Evolutionary conservation across 2,113 vertebrate genomes (phyloP).

Genomic region (Coturnix japonica): DNA sequence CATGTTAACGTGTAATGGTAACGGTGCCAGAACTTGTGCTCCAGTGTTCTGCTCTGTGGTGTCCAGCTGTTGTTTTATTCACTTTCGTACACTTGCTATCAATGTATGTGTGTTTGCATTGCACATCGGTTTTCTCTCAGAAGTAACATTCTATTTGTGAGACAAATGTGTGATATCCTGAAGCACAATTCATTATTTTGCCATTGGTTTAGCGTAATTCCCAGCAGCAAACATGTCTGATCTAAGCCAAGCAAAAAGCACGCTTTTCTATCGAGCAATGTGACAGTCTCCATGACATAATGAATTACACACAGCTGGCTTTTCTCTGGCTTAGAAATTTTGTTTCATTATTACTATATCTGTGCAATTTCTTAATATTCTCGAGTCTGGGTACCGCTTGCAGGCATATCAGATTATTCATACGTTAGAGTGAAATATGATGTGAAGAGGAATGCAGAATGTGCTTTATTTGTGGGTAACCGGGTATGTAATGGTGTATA

Average conservation of each 20-base stretch:
- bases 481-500: conserved; percentile 18
- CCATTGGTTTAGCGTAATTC: not conserved
- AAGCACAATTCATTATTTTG: conserved; percentile 25
- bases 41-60: not conserved
- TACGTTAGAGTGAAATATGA: not conserved
- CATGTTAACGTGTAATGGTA: not conserved
- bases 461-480: conserved; percentile 19
- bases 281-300: conserved; percentile 60
- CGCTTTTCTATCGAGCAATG: not conserved
- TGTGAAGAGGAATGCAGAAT: not conserved
- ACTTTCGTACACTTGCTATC: not conserved
- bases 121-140: not conserved
- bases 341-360: conserved; percentile 40
- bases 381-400: conserved; percentile 21
- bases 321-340: conserved; percentile 50
- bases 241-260: conserved; percentile 33
- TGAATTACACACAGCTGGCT: conserved; percentile 46
- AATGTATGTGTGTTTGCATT: not conserved
- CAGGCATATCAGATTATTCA: conserved; percentile 46
- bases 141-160: conserved; percentile 1
- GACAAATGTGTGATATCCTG: not conserved
- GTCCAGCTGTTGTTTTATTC: not conserved
- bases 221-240: conserved; percentile 23
- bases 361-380: conserved; percentile 40
- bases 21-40: not conserved